Percentiles rank a stretch among this genome's conserved stretches.
Evolutionary conservation across 2,888 invertebrate genomes (phyloP).

Genomic region (Rhamphomyia laevipes): DNA sequence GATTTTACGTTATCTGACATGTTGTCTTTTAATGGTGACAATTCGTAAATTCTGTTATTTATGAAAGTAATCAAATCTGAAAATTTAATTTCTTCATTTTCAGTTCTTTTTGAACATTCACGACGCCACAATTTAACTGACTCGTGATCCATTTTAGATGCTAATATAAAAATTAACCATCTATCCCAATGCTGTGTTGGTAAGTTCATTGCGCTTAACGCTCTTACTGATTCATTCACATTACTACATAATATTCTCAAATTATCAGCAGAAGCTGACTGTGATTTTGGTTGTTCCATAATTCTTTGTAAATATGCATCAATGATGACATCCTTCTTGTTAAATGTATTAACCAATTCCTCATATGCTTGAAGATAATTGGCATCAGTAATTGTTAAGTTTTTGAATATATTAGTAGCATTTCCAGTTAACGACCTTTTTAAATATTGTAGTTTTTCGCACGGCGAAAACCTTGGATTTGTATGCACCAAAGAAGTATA

Average conservation of each 20-base stretch:
- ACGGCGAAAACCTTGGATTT: neutral
- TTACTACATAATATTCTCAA: neutral
- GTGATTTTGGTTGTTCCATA: constrained; percentile 2
- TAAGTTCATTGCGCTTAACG: constrained; percentile 4
- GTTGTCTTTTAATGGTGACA: neutral
- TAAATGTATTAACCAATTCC: constrained; percentile 1
- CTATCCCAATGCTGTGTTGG: constrained; percentile 4
- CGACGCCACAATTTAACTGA: constrained; percentile 6
- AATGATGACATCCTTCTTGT: constrained; percentile 5
- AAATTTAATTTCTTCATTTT: neutral
- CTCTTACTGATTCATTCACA: neutral
- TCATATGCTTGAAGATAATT: constrained; percentile 6
- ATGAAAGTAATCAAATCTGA: neutral
- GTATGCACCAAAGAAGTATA: neutral
- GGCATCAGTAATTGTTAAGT: constrained; percentile 4
- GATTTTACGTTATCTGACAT: neutral
- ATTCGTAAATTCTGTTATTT: neutral
- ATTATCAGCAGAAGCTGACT: neutral
- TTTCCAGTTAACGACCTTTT: constrained; percentile 3
- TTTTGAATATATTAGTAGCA: constrained; percentile 2
- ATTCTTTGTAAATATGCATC: constrained; percentile 5
- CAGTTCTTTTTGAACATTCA: neutral
- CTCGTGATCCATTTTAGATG: constrained; percentile 6
- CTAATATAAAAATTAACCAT: neutral
- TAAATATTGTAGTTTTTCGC: constrained; percentile 6